Percentiles rank a stretch among this genome's conserved stretches.
phyloP scores from a whole-genome alignment of 1,140 invertebrate species.

The Maconellicoccus hirsutus region DNA sequence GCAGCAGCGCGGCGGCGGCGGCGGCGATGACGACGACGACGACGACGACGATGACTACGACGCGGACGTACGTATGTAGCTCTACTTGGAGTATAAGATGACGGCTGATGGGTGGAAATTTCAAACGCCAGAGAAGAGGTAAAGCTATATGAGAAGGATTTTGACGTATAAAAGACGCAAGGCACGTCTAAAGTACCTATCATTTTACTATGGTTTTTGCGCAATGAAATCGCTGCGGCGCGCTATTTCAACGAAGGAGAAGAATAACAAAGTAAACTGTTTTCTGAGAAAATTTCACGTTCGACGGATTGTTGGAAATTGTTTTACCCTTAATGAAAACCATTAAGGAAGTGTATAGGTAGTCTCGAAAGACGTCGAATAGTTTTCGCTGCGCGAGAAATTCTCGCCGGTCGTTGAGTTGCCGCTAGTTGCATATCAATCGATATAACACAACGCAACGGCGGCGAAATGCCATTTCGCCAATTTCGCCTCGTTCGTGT shows the following conservation, averaged over 20 bases:
- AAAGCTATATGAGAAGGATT: too few species aligned
- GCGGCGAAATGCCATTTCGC: background rate
- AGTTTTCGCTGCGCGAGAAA: background rate
- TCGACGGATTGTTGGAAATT: background rate
- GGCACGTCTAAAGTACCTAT: background rate
- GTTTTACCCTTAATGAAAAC: slow-evolving; percentile 3
- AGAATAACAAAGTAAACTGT: slow-evolving; percentile 9
- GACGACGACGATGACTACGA: too few species aligned
- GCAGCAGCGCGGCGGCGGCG: too few species aligned
- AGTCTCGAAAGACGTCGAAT: background rate
- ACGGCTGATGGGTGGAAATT: too few species aligned
- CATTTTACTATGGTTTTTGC: background rate
- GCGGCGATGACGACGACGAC: too few species aligned
- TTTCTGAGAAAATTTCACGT: background rate
- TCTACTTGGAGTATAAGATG: too few species aligned
- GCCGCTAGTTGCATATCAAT: background rate
- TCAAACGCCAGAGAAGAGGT: too few species aligned
- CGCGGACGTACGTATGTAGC: too few species aligned
- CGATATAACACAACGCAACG: background rate
- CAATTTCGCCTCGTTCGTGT: too few species aligned
- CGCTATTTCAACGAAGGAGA: background rate
- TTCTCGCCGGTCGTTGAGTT: background rate
- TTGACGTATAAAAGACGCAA: background rate
- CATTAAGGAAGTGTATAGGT: slow-evolving; percentile 1
- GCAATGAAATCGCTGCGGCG: background rate